A percentile compares a stretch with the other conserved stretches of the same genome.
Evolutionary conservation across 2,888 invertebrate species (phyloP).

Genomic region (Xanthorhoe designata): DNA sequence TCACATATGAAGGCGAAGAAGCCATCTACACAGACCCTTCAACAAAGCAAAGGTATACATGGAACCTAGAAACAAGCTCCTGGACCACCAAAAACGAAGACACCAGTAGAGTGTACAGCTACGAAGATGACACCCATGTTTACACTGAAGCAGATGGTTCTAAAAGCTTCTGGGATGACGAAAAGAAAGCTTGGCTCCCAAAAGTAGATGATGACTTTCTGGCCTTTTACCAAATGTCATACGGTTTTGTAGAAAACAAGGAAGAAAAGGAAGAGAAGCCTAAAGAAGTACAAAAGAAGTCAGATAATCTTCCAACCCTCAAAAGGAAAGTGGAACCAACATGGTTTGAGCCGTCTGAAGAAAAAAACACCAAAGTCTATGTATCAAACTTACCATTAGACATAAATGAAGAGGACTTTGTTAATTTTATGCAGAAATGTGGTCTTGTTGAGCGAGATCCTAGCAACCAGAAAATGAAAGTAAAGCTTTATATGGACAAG

Average conservation of each 20-base stretch:
- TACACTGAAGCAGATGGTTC: slow-evolving; percentile 95
- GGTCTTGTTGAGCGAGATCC: slow-evolving; percentile 97
- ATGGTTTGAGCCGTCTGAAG: slow-evolving; percentile 97
- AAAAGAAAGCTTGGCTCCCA: slow-evolving; percentile 98
- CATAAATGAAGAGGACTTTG: slow-evolving; percentile 95
- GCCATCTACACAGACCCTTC: slow-evolving; percentile 91
- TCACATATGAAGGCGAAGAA: slow-evolving; percentile 89
- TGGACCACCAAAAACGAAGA: slow-evolving; percentile 78
- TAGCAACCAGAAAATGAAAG: slow-evolving; percentile 91
- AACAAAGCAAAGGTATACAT: slow-evolving; percentile 88
- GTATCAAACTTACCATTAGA: slow-evolving; percentile 96
- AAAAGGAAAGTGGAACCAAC: slow-evolving; percentile 86
- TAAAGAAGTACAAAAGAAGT: slow-evolving; percentile 60
- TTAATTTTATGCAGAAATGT: slow-evolving; percentile 97
- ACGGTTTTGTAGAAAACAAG: slow-evolving; percentile 92
- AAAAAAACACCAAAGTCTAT: slow-evolving; percentile 96
- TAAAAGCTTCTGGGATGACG: slow-evolving; percentile 95
- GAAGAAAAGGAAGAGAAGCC: slow-evolving; percentile 60
- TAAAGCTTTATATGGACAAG: slow-evolving; percentile 95
- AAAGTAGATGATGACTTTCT: slow-evolving; percentile 98
- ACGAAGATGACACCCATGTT: slow-evolving; percentile 91
- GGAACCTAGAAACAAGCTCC: slow-evolving; percentile 82
- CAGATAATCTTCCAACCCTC: slow-evolving; percentile 74
- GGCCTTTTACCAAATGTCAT: slow-evolving; percentile 97
- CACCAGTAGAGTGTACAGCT: slow-evolving; percentile 85